Conservation (phyloP, 2,797 vertebrate species). For the Eupleurogrammus muticus region DNA sequence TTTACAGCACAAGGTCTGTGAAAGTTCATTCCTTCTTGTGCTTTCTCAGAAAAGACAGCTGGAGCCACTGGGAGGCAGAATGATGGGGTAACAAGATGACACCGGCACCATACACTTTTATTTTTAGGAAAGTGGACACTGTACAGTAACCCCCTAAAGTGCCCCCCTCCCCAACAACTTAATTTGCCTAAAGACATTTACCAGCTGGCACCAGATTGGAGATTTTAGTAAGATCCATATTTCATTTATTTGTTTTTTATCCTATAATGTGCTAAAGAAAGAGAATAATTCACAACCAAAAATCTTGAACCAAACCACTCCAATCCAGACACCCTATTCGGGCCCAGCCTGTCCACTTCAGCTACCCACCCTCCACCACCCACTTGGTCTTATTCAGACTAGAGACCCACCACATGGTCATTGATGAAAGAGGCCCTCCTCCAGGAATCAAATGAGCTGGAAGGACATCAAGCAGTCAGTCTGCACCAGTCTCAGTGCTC, state of each 20-base stretch:
- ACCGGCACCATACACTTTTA: constrained; percentile 64
- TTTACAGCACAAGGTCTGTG: neutral
- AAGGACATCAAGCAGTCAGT: constrained; percentile 91
- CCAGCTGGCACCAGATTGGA: constrained; percentile 69
- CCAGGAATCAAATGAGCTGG: constrained; percentile 93
- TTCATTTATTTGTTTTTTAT: neutral
- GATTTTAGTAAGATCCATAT: constrained; percentile 17
- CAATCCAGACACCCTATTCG: constrained; percentile 47
- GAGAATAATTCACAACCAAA: constrained; percentile 14
- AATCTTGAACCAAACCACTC: constrained; percentile 17
- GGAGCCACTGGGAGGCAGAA: constrained; percentile 54
- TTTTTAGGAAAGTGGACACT: constrained; percentile 74
- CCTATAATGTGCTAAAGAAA: constrained; percentile 3
- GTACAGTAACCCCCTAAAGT: constrained; percentile 54
- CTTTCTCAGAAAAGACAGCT: constrained; percentile 58
- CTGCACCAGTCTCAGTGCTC: constrained; percentile 63
- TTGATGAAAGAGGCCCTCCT: constrained; percentile 87
- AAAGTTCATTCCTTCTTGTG: constrained; percentile 2
- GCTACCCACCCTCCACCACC: constrained; percentile 65
- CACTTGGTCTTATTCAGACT: constrained; percentile 75
- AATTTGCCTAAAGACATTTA: constrained; percentile 53
- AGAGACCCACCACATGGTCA: constrained; percentile 87
- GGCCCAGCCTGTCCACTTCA: constrained; percentile 49
- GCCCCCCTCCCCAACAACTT: constrained; percentile 54
- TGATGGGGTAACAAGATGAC: constrained; percentile 61